phyloP scores from a whole-genome alignment of 2,113 vertebrate genomes.

The Mus spicilegus region DNA sequence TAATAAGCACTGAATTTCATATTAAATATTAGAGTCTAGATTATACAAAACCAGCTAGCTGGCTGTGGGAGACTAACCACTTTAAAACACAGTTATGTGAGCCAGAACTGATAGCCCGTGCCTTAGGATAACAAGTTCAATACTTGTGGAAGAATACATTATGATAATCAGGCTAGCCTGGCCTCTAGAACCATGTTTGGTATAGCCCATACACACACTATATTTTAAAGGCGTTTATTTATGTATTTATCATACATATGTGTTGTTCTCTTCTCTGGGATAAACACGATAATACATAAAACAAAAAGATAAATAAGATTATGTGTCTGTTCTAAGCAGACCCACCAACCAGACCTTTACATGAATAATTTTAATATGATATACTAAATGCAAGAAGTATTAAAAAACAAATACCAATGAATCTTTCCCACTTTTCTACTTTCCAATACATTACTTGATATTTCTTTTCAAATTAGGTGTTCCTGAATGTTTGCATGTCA shows the following conservation, averaged over 20 bases:
- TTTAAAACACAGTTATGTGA: slow-evolving; percentile 2
- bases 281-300: neutral
- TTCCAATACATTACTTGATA: neutral
- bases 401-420: neutral
- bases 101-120: neutral
- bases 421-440: neutral
- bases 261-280: slow-evolving; percentile 22
- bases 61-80: neutral
- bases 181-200: neutral
- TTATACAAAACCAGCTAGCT: neutral
- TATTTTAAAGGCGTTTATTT: slow-evolving; percentile 2
- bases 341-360: slow-evolving; percentile 16
- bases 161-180: neutral
- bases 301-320: slow-evolving; percentile 17
- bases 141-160: too few species aligned
- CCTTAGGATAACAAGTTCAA: neutral
- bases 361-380: slow-evolving; percentile 50
- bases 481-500: slow-evolving; percentile 12
- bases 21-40: neutral
- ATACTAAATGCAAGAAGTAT: neutral
- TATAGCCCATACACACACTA: neutral
- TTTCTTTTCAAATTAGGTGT: slow-evolving; percentile 31
- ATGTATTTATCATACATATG: neutral
- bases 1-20: neutral
- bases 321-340: slow-evolving; percentile 37